phyloP scores from a whole-genome alignment of 2,113 vertebrate genomes.

The Zosterops hypoxanthus region DNA sequence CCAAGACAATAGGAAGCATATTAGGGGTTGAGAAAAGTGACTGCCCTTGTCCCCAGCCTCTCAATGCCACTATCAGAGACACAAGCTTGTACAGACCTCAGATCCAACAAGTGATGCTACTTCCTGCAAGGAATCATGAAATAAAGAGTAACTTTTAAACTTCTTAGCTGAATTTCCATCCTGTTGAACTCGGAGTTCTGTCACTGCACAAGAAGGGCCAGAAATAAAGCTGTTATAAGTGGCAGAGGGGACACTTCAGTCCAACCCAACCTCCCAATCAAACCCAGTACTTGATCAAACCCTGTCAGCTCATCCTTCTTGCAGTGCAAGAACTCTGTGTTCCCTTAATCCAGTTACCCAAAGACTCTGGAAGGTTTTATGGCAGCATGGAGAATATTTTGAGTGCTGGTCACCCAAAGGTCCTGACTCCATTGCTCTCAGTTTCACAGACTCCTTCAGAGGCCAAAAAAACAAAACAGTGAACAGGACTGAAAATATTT shows the following conservation, averaged over 20 bases:
- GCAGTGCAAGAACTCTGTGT: not conserved
- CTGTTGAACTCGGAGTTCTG: not conserved
- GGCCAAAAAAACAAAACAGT: not conserved
- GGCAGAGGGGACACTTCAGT: not conserved
- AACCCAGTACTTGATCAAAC: not conserved
- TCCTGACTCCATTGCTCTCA: not conserved
- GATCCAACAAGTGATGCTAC: not conserved
- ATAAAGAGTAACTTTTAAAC: not conserved
- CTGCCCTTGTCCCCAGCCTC: not conserved
- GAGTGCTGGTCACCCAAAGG: not conserved
- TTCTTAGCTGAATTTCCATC: not conserved
- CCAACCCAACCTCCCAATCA: not conserved
- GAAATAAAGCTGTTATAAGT: not conserved
- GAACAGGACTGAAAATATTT: not conserved
- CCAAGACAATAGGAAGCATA: not conserved
- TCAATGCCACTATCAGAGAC: not conserved
- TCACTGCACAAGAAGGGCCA: not conserved
- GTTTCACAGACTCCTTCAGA: not conserved
- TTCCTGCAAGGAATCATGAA: not conserved
- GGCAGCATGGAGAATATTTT: not conserved
- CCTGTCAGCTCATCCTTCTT: not conserved
- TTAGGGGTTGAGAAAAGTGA: not conserved
- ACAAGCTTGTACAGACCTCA: not conserved
- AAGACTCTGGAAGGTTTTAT: not conserved
- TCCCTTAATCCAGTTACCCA: not conserved